Evolutionary conservation across 2,797 vertebrate species (phyloP), one percentile per base, ranked within the genome.

Genomic region (Phoxinus dragarum): DNA sequence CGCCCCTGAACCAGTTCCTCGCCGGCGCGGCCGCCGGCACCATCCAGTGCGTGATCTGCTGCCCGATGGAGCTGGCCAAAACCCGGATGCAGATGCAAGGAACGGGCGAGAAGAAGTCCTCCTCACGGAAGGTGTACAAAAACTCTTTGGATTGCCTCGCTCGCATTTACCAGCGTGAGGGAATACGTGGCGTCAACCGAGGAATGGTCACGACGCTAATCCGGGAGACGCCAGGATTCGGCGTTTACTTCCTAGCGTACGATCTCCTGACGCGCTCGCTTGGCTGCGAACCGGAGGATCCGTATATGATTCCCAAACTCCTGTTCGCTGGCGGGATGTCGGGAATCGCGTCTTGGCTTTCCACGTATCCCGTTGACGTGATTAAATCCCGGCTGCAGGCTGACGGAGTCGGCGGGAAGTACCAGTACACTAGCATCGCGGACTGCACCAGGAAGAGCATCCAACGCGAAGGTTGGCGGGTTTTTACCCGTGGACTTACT

Each of bases 71-170:
- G 89, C 88, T 99, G 92, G 98, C 98, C 31, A 99, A 99, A 93
- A 99, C 98, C 1, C 97, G 98, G 88, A 97, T 99, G 97, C 98
- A 99, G 90, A 95, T 99, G 93, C 98, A 99, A 91, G 98, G 96
- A n/a, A 96, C 96, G 0, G 98, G 98, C 0, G 95, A 97, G 92
- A 97, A 94, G 89, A 94, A 96, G 89, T 97, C 96, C 89, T 93
- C 95, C 0, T 94, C 94, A 5, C 94, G 87, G 0, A 98, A 96
- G 92, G 84, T 96, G 89, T 99, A 99, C 94, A 97, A 97, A 90
- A 99, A 97, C 89, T 98, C 98, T 2, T 91, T 99, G 92, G 97
- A 99, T 94, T 99, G 98, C 86, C 93, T 99, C 94, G 89, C 88
- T 3, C 97, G 96, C 88, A 98, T 99, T 93, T 98, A 99, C 91